phyloP scores from a whole-genome alignment of 2,888 invertebrate genomes.

The Epinotia nisella region DNA sequence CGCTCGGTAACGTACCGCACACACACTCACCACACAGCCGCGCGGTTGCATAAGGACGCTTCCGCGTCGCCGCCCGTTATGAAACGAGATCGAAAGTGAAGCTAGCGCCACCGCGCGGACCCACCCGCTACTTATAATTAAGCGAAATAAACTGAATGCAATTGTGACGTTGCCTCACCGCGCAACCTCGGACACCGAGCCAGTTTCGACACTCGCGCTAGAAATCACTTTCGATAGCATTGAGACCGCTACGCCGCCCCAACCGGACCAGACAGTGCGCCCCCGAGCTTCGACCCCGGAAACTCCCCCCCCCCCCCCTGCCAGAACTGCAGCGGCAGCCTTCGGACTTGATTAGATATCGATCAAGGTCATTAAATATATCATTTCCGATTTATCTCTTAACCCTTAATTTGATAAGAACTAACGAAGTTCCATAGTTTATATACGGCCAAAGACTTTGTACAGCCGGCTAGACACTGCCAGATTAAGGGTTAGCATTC shows the following conservation, averaged over 20 bases:
- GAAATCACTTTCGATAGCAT: constrained; percentile 68
- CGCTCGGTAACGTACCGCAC: constrained; percentile 68
- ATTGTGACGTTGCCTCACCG: constrained; percentile 59
- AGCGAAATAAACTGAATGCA: constrained; percentile 53
- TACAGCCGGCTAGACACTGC: too few species aligned
- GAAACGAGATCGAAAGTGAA: constrained; percentile 46
- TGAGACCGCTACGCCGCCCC: constrained; percentile 49
- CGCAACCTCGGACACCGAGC: constrained; percentile 56
- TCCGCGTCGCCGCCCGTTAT: constrained; percentile 39
- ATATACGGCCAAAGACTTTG: too few species aligned
- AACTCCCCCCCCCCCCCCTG: background rate
- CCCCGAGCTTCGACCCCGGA: constrained; percentile 6
- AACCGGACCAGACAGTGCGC: constrained; percentile 3
- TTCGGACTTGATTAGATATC: background rate
- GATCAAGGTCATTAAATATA: background rate
- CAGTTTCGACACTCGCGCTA: constrained; percentile 62
- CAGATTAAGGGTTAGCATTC: background rate
- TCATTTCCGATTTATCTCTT: background rate
- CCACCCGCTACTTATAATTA: constrained; percentile 46
- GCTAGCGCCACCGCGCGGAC: constrained; percentile 38
- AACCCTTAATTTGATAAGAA: too few species aligned
- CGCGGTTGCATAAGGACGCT: constrained; percentile 38
- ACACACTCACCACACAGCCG: constrained; percentile 48
- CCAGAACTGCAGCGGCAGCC: background rate
- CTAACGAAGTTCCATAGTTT: too few species aligned